phyloP scores from a whole-genome alignment of 1,140 invertebrate genomes.

The Drosophila athabasca region DNA sequence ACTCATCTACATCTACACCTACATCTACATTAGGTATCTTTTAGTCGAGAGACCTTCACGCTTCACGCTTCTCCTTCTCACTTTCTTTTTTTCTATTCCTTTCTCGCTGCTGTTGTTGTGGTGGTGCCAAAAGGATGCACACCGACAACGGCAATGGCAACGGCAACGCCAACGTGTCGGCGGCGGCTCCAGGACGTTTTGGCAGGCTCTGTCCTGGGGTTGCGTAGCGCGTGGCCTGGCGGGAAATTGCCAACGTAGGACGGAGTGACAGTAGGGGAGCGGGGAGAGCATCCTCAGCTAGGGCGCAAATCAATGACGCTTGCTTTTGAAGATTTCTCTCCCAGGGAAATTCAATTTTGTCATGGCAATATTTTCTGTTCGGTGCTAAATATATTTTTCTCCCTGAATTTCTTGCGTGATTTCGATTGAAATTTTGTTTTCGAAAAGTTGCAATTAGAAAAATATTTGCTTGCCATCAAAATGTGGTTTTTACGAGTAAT shows the following conservation, averaged over 20 bases:
- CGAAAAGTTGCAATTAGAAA: slow-evolving; percentile 5
- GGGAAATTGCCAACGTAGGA: slow-evolving; percentile 43
- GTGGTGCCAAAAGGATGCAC: slow-evolving; percentile 52
- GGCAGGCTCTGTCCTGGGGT: slow-evolving; percentile 15
- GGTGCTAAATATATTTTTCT: slow-evolving; percentile 5
- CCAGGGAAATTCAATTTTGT: slow-evolving; percentile 62
- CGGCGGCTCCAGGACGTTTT: slow-evolving; percentile 40
- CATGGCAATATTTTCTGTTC: slow-evolving; percentile 21
- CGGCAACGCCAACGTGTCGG: slow-evolving; percentile 57
- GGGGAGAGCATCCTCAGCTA: background rate
- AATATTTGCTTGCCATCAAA: background rate
- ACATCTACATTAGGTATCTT: no score
- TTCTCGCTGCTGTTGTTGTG: slow-evolving; percentile 6
- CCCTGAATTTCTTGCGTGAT: background rate
- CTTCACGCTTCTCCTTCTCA: background rate
- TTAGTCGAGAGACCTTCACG: no score
- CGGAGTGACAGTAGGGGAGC: background rate
- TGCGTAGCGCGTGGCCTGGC: slow-evolving; percentile 44
- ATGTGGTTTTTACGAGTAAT: no score
- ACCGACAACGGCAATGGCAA: background rate
- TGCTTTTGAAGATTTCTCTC: slow-evolving; percentile 73
- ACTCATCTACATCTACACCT: no score
- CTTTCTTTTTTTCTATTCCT: background rate
- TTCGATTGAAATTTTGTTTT: background rate
- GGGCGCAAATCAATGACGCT: slow-evolving; percentile 55